Evolutionary conservation across 1,140 invertebrate genomes (phyloP), one percentile per base, ranked within the genome.

Genomic region (Drosophila rhopaloa): DNA sequence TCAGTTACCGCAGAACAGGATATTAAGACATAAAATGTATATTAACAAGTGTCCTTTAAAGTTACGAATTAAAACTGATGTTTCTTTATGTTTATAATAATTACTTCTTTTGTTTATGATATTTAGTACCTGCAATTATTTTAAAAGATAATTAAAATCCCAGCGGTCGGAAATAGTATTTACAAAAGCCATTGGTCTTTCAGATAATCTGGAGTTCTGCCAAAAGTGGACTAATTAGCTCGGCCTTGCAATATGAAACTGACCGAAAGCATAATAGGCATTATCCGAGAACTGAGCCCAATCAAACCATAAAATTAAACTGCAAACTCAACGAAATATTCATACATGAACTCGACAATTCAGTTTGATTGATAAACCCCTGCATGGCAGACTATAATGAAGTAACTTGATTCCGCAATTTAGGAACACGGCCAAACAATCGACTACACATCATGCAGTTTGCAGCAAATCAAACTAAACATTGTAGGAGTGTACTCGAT

Each of bases 331-430:
- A 67, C 83, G 71, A 82, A 86, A 77, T 77, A 76, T 61, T 70
- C 62, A 73, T 63, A 48, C 37, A 77, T 61, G 48, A 62, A 72
- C 58, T 62, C 37, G 51, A 59, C 48, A 75, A 62, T 56, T 59
- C 47, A 63, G 65, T 75, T 72, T 88, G 83, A 86, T 86, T 82
- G 82, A 86, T 86, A 76, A 70, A 53, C 70, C 58, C 44, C 32
- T 53, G 53, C 43, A 46, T 32, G 51, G 29, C 24, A 19, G 44
- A 66, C 56, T 76, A 79, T 86, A 88, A 82, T 79, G 79, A 86
- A 86, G 82, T 88, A 73, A 75, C 44, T 37, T n/a, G 11, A 27
- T n/a, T 27, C 27, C 29, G 4, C 35, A 11, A 58, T 57, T 24
- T 32, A n/a, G 37, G n/a, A 50, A 35, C 13, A 38, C 46, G 14